Conservation (phyloP, 2,797 vertebrate genomes). For the Eulemur albifrons region DNA sequence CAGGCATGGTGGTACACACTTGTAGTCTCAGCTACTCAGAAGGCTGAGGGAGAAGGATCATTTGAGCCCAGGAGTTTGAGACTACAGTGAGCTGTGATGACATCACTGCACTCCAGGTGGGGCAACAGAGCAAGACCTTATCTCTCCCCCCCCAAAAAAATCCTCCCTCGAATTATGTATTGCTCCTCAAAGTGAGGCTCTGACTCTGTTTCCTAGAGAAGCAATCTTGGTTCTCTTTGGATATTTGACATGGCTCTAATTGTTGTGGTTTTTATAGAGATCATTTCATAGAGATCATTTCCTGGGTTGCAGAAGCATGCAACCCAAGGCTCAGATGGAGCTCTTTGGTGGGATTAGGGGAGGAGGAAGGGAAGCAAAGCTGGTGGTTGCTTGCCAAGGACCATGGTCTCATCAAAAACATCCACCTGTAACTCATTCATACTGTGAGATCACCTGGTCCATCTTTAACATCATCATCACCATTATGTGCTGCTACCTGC, state of each 20-base stretch:
- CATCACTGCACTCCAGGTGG: not conserved
- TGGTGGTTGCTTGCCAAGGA: not conserved
- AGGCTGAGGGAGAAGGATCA: too few relatives aligned
- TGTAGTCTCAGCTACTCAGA: too few relatives aligned
- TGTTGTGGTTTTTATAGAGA: not conserved
- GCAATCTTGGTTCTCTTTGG: not conserved
- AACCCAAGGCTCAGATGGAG: not conserved
- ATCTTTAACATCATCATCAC: not conserved
- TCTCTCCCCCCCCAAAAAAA: not conserved
- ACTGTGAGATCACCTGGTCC: not conserved
- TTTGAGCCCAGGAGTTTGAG: not conserved
- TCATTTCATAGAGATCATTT: slow-evolving; percentile 2
- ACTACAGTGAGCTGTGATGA: not conserved
- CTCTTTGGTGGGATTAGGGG: not conserved
- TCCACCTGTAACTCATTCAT: not conserved
- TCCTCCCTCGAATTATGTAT: not conserved
- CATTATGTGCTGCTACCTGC: too few relatives aligned
- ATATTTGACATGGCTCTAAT: not conserved
- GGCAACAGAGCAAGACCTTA: not conserved
- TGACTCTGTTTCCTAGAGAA: not conserved
- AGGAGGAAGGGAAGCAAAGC: not conserved
- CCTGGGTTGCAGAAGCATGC: not conserved
- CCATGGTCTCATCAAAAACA: not conserved
- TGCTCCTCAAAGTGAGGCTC: not conserved
- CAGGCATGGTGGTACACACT: too few relatives aligned